These are phyloP conservation scores for Parapsyche elsis DNA, from an alignment of 1,140 invertebrate species.

Conservation along the genomic window DNA sequence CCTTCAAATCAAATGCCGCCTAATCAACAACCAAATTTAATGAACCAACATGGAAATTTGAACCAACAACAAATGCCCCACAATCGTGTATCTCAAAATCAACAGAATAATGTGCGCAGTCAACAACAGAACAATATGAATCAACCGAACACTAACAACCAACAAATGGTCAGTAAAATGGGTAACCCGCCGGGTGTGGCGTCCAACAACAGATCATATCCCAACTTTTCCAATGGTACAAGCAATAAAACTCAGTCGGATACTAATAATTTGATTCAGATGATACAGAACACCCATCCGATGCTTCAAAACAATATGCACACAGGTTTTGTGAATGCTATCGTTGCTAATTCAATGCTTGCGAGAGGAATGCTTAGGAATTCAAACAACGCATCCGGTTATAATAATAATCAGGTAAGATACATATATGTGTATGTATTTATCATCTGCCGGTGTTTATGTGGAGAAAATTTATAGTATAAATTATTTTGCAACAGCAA, in stretches of 20 bases:
- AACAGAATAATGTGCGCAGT: background rate
- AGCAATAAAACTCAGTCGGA: slow-evolving; percentile 24
- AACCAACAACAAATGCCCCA: slow-evolving; percentile 2
- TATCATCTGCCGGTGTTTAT: too few relatives aligned
- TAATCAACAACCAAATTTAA: background rate
- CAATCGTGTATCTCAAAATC: background rate
- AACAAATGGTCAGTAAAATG: slow-evolving; percentile 59
- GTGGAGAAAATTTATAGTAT: too few relatives aligned
- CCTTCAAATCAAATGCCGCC: background rate
- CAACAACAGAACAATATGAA: slow-evolving; percentile 36
- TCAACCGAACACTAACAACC: slow-evolving; percentile 21
- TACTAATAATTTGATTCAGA: slow-evolving; percentile 63
- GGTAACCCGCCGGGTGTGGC: slow-evolving; percentile 60
- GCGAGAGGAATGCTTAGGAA: slow-evolving; percentile 50
- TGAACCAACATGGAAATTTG: background rate
- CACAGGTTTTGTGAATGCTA: slow-evolving; percentile 14
- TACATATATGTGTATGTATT: background rate
- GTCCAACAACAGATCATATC: slow-evolving; percentile 39
- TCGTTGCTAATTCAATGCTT: slow-evolving; percentile 36
- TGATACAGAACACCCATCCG: slow-evolving; percentile 72
- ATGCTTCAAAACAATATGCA: slow-evolving; percentile 63
- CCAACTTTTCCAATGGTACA: slow-evolving; percentile 10
- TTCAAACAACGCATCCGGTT: slow-evolving; percentile 16
- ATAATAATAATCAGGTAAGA: background rate
- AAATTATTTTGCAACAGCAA: too few relatives aligned